Evolutionary conservation across 1,140 invertebrate species (phyloP).

Genomic region (Pygmarrhopalites habei): DNA sequence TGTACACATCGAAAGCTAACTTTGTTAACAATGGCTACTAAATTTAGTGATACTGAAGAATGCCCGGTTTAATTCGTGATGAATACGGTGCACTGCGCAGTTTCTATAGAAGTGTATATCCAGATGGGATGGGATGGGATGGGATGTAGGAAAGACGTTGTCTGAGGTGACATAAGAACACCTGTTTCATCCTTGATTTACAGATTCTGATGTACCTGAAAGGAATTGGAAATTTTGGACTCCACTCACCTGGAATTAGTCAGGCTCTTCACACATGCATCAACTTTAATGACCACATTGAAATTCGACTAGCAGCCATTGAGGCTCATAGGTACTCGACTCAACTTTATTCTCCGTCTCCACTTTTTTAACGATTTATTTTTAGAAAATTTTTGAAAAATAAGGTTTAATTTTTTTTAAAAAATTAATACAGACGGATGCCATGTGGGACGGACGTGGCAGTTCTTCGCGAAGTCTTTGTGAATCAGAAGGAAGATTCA

Average conservation of each 20-base stretch:
- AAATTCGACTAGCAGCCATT: constrained; percentile 59
- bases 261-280: constrained; percentile 55
- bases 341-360: neutral
- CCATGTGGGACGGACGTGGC: constrained; percentile 34
- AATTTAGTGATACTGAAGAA: too few species aligned
- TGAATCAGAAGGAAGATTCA: constrained; percentile 62
- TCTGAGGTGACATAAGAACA: too few species aligned
- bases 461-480: constrained; percentile 59
- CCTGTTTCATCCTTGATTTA: too few species aligned
- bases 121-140: too few species aligned
- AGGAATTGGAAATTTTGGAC: constrained; percentile 78
- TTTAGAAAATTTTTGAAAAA: neutral
- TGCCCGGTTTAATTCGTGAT: too few species aligned
- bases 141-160: too few species aligned
- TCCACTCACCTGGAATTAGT: constrained; percentile 54
- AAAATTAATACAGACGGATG: constrained; percentile 40
- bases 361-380: neutral
- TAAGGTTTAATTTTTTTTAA: neutral
- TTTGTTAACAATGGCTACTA: too few species aligned
- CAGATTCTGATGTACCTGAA: constrained; percentile 70
- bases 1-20: too few species aligned
- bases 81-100: too few species aligned
- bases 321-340: constrained; percentile 58
- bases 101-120: too few species aligned
- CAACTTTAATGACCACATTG: constrained; percentile 51